These are phyloP conservation scores for Microplitis manilae DNA, from an alignment of 2,888 invertebrate species.

Conservation along the genomic window DNA sequence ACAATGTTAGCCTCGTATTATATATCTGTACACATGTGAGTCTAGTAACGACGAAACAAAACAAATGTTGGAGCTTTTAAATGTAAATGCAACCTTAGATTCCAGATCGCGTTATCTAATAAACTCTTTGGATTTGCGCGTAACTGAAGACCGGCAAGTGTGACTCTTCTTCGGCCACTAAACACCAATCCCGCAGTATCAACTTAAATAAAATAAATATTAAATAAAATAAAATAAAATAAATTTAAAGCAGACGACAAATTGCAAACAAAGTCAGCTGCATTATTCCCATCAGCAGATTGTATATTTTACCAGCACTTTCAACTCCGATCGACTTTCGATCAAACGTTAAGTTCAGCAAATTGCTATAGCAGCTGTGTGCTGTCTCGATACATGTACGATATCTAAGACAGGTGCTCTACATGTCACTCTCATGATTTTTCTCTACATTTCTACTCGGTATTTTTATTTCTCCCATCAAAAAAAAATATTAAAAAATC, in stretches of 20 bases:
- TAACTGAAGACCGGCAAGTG: background rate
- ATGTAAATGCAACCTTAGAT: background rate
- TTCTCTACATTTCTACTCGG: background rate
- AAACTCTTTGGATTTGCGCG: background rate
- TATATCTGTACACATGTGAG: background rate
- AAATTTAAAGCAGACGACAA: conserved; percentile 14
- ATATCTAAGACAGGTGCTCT: conserved; percentile 40
- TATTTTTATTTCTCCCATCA: background rate
- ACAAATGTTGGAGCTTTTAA: background rate
- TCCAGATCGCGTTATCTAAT: background rate
- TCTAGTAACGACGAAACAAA: background rate
- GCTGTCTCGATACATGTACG: conserved; percentile 32
- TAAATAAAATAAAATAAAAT: background rate
- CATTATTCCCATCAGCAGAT: background rate
- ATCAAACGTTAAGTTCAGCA: conserved; percentile 47
- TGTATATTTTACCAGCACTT: conserved; percentile 1
- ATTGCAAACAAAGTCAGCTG: conserved; percentile 8
- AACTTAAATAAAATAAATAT: background rate
- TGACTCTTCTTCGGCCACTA: background rate
- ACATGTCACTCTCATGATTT: conserved; percentile 36
- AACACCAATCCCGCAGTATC: background rate
- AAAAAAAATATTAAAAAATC: background rate
- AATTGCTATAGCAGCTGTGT: conserved; percentile 45
- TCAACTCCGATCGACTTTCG: conserved; percentile 49
- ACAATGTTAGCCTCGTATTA: background rate